A percentile compares a stretch with the other conserved stretches of the same genome.
phyloP scores from a whole-genome alignment of 2,797 vertebrate genomes.

The Falco novaeseelandiae region DNA sequence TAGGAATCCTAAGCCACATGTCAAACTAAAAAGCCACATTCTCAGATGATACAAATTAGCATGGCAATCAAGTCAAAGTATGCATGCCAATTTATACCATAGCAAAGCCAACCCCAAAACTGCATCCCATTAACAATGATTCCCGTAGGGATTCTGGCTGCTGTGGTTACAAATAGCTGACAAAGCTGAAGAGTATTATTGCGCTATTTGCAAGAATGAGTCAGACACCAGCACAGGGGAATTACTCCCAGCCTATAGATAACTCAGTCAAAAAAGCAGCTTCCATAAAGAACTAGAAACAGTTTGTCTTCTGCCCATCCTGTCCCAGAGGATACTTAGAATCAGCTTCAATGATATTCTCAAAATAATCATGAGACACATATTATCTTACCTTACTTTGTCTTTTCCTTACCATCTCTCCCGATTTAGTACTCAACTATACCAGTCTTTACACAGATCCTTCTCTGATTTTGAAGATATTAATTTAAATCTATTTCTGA shows the following conservation, averaged over 20 bases:
- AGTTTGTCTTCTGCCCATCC: not conserved
- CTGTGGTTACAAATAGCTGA: conserved; percentile 4
- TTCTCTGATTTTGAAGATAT: not conserved
- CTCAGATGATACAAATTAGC: not conserved
- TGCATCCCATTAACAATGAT: not conserved
- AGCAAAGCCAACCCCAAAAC: not conserved
- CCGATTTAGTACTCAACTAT: not conserved
- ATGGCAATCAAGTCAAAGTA: not conserved
- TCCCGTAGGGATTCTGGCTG: not conserved
- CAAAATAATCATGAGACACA: not conserved
- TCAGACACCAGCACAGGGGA: not conserved
- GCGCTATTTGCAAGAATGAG: not conserved
- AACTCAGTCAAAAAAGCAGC: not conserved
- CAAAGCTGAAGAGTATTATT: conserved; percentile 5
- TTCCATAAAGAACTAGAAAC: not conserved
- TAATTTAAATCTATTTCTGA: not conserved
- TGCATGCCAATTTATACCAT: not conserved
- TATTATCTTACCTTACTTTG: not conserved
- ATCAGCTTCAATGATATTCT: not conserved
- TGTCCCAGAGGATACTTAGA: not conserved
- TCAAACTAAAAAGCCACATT: not conserved
- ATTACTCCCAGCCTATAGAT: not conserved
- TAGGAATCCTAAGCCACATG: not conserved
- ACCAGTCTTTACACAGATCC: not conserved
- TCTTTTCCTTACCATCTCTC: not conserved